These are phyloP conservation scores for Augochlorella aurata DNA, from an alignment of 2,888 invertebrate genomes.

Conservation along the genomic window DNA sequence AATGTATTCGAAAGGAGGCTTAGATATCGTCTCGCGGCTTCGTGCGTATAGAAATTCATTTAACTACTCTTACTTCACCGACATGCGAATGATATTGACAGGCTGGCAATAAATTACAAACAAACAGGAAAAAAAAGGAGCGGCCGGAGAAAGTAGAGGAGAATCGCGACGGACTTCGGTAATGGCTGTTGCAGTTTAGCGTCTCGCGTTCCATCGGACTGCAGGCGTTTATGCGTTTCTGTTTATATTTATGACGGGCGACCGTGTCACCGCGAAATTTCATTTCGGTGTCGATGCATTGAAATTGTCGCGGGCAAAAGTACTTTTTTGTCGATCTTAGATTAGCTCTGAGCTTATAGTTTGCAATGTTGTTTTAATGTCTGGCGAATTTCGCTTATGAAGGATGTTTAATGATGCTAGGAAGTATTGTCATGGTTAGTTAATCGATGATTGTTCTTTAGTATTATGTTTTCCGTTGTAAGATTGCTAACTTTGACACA, in stretches of 20 bases:
- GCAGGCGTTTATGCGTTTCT: background rate
- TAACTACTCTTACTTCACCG: background rate
- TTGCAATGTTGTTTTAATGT: too few species aligned
- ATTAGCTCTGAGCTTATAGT: too few species aligned
- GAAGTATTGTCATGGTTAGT: too few species aligned
- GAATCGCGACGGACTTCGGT: slow-evolving; percentile 16
- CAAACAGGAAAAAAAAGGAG: background rate
- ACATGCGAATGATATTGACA: background rate
- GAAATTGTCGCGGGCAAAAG: too few species aligned
- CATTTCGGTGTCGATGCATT: too few species aligned
- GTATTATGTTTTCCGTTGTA: too few species aligned
- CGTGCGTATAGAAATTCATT: background rate
- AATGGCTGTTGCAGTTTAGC: background rate
- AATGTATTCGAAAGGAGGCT: slow-evolving; percentile 12
- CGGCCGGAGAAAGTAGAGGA: slow-evolving; percentile 35
- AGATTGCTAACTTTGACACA: too few species aligned
- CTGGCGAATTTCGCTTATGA: too few species aligned
- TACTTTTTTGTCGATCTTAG: too few species aligned
- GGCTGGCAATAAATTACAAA: slow-evolving; percentile 7
- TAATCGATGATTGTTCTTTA: too few species aligned
- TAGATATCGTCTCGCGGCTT: background rate
- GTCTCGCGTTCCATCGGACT: background rate
- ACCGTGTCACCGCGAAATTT: too few species aligned
- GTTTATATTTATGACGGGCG: background rate
- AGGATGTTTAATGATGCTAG: too few species aligned